Base-by-base conservation (phyloP, 2,888 invertebrate genomes). In the Spodoptera exigua region DNA sequence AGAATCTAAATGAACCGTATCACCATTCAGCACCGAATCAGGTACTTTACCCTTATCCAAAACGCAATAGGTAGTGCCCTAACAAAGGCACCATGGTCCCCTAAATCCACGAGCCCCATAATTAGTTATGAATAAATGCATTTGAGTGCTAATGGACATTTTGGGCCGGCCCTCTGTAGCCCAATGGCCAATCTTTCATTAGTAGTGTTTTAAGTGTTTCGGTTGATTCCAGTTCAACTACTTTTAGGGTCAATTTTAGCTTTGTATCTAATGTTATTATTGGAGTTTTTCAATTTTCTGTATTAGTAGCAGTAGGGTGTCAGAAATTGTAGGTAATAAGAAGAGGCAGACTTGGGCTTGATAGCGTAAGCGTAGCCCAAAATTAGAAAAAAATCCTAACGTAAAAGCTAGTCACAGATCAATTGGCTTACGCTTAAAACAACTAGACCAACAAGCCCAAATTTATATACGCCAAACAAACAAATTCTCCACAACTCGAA, bases 81-180 rank as follows among this genome's bases (percentile, higher is more conserved):
- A 41, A 76, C 76, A 76, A 76, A 71, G 76, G 54, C 68, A 46
- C 76, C 70, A 64, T 75, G 58, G 62, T 60, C 71, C 73, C 78
- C 68, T 71, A 61, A 76, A 76, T 71, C 76, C 53, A 76, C 64
- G 64, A 64, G 73, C 85, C 78, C 82, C 82, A 80, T 89, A 88
- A 89, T 88, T 89, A 89, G 85, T 75, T 69, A 71, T 74, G 79
- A 79, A 85, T 85, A 86, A 89, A 88, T 88, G 88, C 88, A 88
- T 89, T 88, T 76, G 72, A 77, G 77, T 70, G 78, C 84, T 88
- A 89, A 89, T 89, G 89, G 87, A 84, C 78, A 76, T 76, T 81
- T 83, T 82, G 80, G 82, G 56, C 78, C 78, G 64, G 80, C 79
- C 74, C 63, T 74, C 73, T 70, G 36, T 59, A 60, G 75, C 49